Conservation (phyloP, 2,797 vertebrate genomes). For the Macrochelys suwanniensis region DNA sequence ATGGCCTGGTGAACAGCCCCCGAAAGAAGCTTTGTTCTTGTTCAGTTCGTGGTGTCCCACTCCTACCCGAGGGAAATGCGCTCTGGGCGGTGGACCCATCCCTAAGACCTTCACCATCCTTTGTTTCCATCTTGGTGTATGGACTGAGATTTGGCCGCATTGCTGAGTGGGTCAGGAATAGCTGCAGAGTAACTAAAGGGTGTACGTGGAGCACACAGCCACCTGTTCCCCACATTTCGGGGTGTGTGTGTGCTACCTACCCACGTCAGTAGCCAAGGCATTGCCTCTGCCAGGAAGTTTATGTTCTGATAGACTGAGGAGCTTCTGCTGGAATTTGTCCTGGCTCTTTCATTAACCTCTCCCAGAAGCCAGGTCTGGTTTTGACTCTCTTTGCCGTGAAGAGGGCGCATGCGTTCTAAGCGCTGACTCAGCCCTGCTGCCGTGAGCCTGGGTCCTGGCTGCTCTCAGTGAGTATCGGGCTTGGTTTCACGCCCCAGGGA, state of each 20-base stretch:
- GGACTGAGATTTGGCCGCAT: slow-evolving; percentile 66
- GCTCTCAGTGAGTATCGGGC: neutral
- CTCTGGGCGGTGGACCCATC: neutral
- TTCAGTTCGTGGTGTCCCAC: accelerated
- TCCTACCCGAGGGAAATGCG: neutral
- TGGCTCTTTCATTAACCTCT: neutral
- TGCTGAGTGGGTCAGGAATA: slow-evolving; percentile 68
- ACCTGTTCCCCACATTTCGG: slow-evolving; percentile 41
- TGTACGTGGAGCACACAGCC: neutral
- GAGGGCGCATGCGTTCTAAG: neutral
- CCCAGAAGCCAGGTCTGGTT: neutral
- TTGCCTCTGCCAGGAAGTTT: slow-evolving; percentile 25
- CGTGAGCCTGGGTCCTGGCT: neutral
- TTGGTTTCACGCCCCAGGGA: slow-evolving; percentile 27
- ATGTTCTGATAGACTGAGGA: neutral
- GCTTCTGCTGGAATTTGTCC: slow-evolving; percentile 3
- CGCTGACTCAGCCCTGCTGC: neutral
- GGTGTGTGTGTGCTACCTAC: slow-evolving; percentile 3
- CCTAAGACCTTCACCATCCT: slow-evolving; percentile 32
- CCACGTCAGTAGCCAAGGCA: slow-evolving; percentile 28
- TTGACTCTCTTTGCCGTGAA: neutral
- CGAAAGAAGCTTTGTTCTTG: accelerated
- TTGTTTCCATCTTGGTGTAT: slow-evolving; percentile 43
- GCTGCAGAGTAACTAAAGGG: slow-evolving; percentile 69
- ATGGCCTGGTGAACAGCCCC: neutral